phyloP scores from a whole-genome alignment of 2,113 vertebrate species.

The Phylloscopus trochiloides region DNA sequence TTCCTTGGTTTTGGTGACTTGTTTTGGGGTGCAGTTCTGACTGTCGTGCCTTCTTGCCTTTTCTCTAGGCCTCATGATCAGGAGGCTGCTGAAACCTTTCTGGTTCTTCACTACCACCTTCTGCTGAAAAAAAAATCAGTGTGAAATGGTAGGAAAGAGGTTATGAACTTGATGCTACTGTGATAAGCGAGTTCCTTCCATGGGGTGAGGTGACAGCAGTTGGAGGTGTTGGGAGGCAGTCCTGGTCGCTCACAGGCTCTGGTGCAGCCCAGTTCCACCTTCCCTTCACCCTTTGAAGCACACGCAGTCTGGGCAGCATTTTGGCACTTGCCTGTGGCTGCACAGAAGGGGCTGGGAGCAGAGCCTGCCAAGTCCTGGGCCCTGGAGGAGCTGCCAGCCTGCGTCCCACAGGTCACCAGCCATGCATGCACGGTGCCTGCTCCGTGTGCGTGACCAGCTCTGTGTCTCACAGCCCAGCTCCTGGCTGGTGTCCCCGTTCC shows the following conservation, averaged over 20 bases:
- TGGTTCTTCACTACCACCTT: background rate
- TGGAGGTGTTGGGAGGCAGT: background rate
- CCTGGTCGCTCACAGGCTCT: background rate
- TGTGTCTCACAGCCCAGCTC: background rate
- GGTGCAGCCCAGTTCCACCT: background rate
- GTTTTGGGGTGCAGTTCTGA: background rate
- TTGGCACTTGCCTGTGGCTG: background rate
- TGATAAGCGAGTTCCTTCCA: background rate
- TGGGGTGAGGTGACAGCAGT: background rate
- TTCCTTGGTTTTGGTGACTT: background rate
- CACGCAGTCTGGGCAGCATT: background rate
- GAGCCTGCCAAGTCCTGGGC: background rate
- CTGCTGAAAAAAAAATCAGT: background rate
- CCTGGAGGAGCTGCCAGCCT: conserved; percentile 16
- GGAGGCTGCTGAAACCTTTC: background rate
- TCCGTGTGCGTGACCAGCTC: background rate
- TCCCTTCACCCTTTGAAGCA: background rate
- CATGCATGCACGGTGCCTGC: background rate
- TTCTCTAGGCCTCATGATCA: background rate
- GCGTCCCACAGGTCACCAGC: conserved; percentile 42
- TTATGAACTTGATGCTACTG: background rate
- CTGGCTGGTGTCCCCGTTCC: background rate
- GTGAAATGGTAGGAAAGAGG: background rate
- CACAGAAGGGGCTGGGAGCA: conserved; percentile 8
- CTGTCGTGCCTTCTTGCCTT: background rate